phyloP scores from a whole-genome alignment of 2,797 vertebrate species.

The Hypotaenidia okinawae region DNA sequence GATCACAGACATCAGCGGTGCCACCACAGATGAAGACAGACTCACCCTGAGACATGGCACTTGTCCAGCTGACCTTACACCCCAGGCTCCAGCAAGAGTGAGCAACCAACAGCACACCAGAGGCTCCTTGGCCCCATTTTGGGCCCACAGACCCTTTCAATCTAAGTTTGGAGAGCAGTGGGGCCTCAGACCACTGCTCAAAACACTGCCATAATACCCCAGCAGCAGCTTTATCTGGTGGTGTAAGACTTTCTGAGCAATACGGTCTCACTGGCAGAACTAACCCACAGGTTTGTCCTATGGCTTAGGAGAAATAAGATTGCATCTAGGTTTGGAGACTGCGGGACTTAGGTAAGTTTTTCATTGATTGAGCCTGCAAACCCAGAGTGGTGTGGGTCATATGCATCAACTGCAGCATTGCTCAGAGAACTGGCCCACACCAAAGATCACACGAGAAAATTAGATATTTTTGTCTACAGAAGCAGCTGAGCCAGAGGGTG shows the following conservation, averaged over 20 bases:
- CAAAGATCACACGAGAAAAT: accelerated
- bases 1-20: accelerated
- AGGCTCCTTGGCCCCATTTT: accelerated
- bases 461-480: not conserved
- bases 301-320: not conserved
- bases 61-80: not conserved
- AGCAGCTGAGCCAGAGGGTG: not conserved
- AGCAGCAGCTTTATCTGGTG: not conserved
- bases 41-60: accelerated
- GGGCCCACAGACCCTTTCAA: not conserved
- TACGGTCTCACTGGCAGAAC: accelerated
- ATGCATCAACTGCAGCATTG: accelerated
- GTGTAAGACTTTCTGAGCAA: accelerated
- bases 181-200: not conserved
- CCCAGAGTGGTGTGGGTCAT: accelerated
- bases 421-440: not conserved
- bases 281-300: not conserved
- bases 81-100: not conserved
- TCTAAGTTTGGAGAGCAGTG: accelerated
- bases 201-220: not conserved
- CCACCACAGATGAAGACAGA: accelerated
- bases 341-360: not conserved
- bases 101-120: not conserved
- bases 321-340: not conserved
- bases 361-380: not conserved